Evolutionary conservation across 2,888 invertebrate species (phyloP).

Genomic region (Drosophila mettleri): DNA sequence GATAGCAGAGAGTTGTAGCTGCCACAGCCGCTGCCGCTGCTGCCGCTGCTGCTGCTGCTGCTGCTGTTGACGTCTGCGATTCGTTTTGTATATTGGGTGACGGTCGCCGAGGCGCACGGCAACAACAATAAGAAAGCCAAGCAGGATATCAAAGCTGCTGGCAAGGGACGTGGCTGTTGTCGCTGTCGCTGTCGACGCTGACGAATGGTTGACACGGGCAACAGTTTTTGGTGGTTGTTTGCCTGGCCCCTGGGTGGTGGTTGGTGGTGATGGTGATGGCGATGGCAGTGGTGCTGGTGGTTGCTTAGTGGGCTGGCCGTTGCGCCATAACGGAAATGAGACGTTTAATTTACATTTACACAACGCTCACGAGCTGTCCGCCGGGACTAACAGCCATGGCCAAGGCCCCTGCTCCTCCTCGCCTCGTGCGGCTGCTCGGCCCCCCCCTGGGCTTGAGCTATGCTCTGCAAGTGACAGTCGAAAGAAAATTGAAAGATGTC

Average conservation of each 20-base stretch:
- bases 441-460: background rate
- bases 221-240: conserved; percentile 60
- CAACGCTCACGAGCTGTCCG: conserved; percentile 58
- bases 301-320: conserved; percentile 38
- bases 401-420: background rate
- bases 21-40: conserved; percentile 5
- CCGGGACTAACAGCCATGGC: conserved; percentile 31
- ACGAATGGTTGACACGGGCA: conserved; percentile 78
- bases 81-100: conserved; percentile 38
- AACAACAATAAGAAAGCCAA: conserved; percentile 26
- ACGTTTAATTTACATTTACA: conserved; percentile 82
- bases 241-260: conserved; percentile 44
- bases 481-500: conserved; percentile 51
- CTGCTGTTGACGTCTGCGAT: conserved; percentile 18
- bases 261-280: conserved; percentile 37
- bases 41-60: background rate
- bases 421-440: background rate
- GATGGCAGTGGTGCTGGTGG: conserved; percentile 21
- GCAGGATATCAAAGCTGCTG: conserved; percentile 42
- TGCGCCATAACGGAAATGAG: conserved; percentile 79
- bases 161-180: conserved; percentile 38
- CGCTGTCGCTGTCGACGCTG: conserved; percentile 33
- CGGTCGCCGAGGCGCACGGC: conserved; percentile 21
- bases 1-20: background rate
- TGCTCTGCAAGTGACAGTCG: conserved; percentile 73